These are phyloP conservation scores for Acanthurus lineatus DNA, from an alignment of 2,797 vertebrate genomes.

Conservation along the genomic window DNA sequence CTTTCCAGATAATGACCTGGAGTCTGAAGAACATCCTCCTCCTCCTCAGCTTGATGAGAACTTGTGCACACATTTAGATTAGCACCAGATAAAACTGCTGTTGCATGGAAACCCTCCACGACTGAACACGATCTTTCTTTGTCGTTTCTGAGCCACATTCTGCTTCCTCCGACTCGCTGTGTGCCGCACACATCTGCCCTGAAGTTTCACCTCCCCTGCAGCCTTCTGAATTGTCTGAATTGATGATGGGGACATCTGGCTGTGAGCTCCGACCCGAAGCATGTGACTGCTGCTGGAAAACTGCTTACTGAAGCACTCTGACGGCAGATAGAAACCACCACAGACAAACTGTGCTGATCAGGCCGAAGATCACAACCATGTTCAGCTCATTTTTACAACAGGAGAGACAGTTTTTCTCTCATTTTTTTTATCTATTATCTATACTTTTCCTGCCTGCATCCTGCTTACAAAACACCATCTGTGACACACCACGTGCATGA, in stretches of 20 bases:
- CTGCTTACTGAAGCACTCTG: conserved; percentile 75
- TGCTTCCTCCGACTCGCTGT: neutral
- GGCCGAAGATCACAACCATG: conserved; percentile 61
- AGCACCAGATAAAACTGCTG: neutral
- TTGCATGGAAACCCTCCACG: neutral
- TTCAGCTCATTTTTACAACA: conserved; percentile 51
- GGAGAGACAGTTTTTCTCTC: conserved; percentile 2
- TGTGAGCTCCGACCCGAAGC: conserved; percentile 64
- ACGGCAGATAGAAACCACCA: conserved; percentile 70
- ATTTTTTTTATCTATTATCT: conserved; percentile 10
- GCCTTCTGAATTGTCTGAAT: conserved; percentile 65
- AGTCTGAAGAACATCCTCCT: neutral
- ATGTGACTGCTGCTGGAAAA: conserved; percentile 75
- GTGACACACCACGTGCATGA: conserved; percentile 70
- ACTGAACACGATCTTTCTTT: neutral
- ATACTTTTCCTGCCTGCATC: conserved; percentile 41
- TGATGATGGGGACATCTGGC: conserved; percentile 76
- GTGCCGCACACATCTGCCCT: conserved; percentile 44
- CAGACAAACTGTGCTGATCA: conserved; percentile 70
- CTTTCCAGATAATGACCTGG: neutral
- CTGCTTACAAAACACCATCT: conserved; percentile 77
- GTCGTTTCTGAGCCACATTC: neutral
- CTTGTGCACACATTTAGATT: no score
- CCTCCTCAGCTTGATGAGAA: neutral
- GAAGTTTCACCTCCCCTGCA: conserved; percentile 50